Evolutionary conservation across 1,140 invertebrate species (phyloP).

Genomic region (Brachionus angularis): DNA sequence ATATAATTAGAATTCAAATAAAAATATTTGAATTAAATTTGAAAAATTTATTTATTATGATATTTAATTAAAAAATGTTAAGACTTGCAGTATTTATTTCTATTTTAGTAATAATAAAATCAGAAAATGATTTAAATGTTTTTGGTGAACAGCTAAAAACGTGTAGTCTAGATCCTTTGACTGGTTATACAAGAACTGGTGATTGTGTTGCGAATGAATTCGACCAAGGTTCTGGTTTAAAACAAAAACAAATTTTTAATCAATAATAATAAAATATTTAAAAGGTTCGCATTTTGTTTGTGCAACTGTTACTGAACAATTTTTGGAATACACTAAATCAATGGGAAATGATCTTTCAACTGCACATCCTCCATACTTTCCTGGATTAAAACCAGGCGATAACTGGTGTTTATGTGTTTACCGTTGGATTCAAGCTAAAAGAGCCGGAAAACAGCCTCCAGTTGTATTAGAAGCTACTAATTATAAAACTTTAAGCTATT

Average conservation of each 20-base stretch:
- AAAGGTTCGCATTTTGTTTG: constrained; percentile 33
- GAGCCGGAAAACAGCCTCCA: neutral
- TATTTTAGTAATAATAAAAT: no score
- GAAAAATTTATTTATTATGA: no score
- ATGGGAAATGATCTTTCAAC: constrained; percentile 26
- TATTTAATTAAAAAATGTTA: no score
- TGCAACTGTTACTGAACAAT: constrained; percentile 24
- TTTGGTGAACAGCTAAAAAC: constrained; percentile 3
- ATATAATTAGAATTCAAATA: no score
- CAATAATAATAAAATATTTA: no score
- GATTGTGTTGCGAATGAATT: constrained; percentile 12
- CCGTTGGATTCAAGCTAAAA: constrained; percentile 38
- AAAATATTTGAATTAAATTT: no score
- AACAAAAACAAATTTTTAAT: no score
- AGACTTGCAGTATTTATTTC: no score
- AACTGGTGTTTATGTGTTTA: constrained; percentile 41
- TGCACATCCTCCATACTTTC: constrained; percentile 34
- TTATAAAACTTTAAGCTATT: constrained; percentile 1
- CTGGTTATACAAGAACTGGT: constrained; percentile 28
- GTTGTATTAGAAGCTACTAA: constrained; percentile 4
- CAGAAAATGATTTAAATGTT: constrained; percentile 1
- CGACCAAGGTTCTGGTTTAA: no score
- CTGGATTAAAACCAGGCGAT: constrained; percentile 42
- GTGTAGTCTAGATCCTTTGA: constrained; percentile 9
- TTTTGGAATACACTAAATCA: constrained; percentile 34